phyloP scores from a whole-genome alignment of 2,113 vertebrate genomes.

The Noturus placidus region DNA sequence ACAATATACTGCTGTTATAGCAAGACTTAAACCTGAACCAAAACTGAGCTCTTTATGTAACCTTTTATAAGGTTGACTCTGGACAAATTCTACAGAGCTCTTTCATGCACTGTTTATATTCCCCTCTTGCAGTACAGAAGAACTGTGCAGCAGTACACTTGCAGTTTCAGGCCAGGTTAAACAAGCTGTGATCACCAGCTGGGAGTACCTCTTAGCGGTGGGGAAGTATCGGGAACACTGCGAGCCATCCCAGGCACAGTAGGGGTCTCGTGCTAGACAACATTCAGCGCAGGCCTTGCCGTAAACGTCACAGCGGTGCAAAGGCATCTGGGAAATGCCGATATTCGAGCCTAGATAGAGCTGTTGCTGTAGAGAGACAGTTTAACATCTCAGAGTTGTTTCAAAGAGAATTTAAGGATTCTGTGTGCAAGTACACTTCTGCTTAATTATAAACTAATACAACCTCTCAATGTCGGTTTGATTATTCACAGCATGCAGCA shows the following conservation, averaged over 20 bases:
- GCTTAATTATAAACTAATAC: constrained; percentile 33
- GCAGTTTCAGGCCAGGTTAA: constrained; percentile 7
- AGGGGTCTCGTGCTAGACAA: constrained; percentile 94
- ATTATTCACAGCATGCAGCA: constrained; percentile 23
- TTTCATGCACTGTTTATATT: constrained; percentile 25
- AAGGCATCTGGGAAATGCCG: constrained; percentile 89
- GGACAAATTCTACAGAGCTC: constrained; percentile 1
- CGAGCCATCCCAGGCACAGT: constrained; percentile 96
- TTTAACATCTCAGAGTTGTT: not conserved
- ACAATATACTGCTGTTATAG: constrained; percentile 4
- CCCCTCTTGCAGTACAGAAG: not conserved
- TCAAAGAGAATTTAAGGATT: constrained; percentile 2
- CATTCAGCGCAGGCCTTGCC: constrained; percentile 96
- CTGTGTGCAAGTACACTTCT: not conserved
- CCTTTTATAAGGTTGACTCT: constrained; percentile 18
- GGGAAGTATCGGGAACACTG: constrained; percentile 98
- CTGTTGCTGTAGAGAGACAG: constrained; percentile 82
- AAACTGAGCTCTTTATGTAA: constrained; percentile 1
- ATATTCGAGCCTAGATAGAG: constrained; percentile 88
- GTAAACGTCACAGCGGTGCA: constrained; percentile 94
- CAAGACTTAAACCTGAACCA: not conserved
- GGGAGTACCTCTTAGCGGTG: constrained; percentile 88
- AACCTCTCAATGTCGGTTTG: constrained; percentile 27
- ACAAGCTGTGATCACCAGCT: constrained; percentile 4
- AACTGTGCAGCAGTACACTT: not conserved